Base-by-base conservation (phyloP, 2,113 vertebrate genomes). In the Opisthocomus hoazin region DNA sequence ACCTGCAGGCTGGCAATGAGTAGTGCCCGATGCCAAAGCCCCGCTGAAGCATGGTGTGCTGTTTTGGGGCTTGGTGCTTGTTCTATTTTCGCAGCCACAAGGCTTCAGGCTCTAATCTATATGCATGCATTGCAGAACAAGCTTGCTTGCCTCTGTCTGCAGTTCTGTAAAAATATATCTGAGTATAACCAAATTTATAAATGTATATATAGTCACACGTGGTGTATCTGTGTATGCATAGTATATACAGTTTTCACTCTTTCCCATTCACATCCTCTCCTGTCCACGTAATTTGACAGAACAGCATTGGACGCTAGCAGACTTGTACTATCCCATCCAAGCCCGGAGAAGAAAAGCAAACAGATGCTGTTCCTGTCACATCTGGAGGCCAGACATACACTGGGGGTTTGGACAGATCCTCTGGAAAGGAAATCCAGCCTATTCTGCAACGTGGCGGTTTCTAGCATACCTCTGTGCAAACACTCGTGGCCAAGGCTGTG, bases 401-500 rank as follows among this genome's bases (percentile, higher is more conserved):
- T 17, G 8, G 46, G 79, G 53, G 16, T 61, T 94, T 92, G 84
- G 96, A 94, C 27, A 75, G 80, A 90, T 71, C 79, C 79, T 74
- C 63, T 45, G 88, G 79, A 73, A 91, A 68, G 89, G 91, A 87
- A 91, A 84, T n/a, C 27, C 87, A 65, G 84, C 70, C 56, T 26
- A 5, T 53, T 64, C 70, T 96, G 97, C 96, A 86, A 97, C 96
- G 96, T 97, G 97, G 96, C 96, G 18, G 80, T 81, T 93, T 50
- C 53, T 58, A 84, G 61, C 50, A 18, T 24, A 73, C 54, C 77
- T 61, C 89, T 43, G 45, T 45, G 51, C 89, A 78, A 27, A 60
- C 64, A 14, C 32, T 32, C 15, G 32, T 6, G 43, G 87, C 87
- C 84, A 54, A 26, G 82, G 76, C 83, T 66, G 79, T 13, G 53